A percentile compares a stretch with the other conserved stretches of the same genome.
These are phyloP conservation scores for Macrophya alboannulata DNA, from an alignment of 2,888 invertebrate species.

Conservation along the genomic window DNA sequence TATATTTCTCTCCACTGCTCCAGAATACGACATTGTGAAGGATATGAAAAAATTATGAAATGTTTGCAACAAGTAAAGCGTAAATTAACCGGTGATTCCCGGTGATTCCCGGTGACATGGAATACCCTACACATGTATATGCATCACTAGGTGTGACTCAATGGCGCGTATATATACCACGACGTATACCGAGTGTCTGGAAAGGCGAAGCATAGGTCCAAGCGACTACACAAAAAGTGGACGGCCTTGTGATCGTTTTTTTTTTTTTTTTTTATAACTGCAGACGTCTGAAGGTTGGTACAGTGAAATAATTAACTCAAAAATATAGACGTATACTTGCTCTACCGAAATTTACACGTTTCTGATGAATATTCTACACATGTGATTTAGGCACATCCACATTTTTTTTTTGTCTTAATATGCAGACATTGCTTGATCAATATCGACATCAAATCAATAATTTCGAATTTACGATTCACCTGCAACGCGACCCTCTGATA, in stretches of 20 bases:
- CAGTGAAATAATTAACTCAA: neutral
- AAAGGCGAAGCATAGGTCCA: neutral
- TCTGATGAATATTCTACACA: neutral
- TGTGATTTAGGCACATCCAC: neutral
- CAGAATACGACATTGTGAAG: neutral
- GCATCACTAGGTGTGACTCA: slow-evolving; percentile 28
- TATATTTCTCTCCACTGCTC: neutral
- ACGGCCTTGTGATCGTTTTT: neutral
- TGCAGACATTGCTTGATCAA: neutral
- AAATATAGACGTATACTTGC: neutral
- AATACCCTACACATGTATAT: neutral
- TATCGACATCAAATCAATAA: too few relatives aligned
- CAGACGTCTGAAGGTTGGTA: neutral
- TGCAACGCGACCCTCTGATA: too few relatives aligned
- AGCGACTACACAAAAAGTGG: neutral
- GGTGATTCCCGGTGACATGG: slow-evolving; percentile 24
- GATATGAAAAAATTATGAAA: neutral
- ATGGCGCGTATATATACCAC: neutral
- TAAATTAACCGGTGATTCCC: too few relatives aligned
- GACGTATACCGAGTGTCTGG: neutral
- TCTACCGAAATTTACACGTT: neutral
- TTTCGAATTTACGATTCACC: too few relatives aligned
- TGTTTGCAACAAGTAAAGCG: slow-evolving; percentile 8
- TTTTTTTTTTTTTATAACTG: neutral
- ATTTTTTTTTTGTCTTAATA: neutral